Base-by-base conservation (phyloP, 37 sponge, comb jelly and placozoan genomes). In the Ephydatia muelleri region DNA sequence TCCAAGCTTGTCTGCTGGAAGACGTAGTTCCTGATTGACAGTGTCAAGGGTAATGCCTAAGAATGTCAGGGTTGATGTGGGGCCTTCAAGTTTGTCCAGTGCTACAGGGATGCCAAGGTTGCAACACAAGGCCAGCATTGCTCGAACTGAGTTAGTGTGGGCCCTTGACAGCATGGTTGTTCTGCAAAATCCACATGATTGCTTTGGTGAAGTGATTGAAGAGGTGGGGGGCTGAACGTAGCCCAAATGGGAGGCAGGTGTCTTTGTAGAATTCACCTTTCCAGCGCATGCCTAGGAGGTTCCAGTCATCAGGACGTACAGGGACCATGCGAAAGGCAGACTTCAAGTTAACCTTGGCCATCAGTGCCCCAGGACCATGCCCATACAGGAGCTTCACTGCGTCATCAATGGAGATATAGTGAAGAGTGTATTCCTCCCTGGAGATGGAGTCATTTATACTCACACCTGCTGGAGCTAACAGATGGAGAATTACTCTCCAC, bases 171-270 rank as follows among this genome's bases (percentile, higher is more conserved):
- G 28, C 65, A 65, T 64, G 11, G 65, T 79, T 79, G 4, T 43
- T 26, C 23, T 26, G 27, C 66, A 79, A 32, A 3, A 79, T 79
- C 80, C 80, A 79, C 31, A 27, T 26, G 65, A 79, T 26, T 26
- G 80, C 80, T 5, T 79, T 65, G 5, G 80, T 8, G 11, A 79
- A 64, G 5, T 79, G 80, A 31, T 79, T 79, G 48, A 79, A 79
- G 27, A 79, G 80, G 80, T 43, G 48, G 28, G 80, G 80, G 4
- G 49, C 49, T 30, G 65, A 79, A n/a, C 80, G 64, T 9, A 43
- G 65, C 25, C 80, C 80, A 79, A 79, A 79, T 79, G 80, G 80
- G 29, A 79, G 33, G 31, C 49, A 64, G 67, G 67, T 79, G 80
- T 79, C 66, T 11, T 64, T 64, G 33, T 79, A 79, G 67, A 32